phyloP scores from a whole-genome alignment of 1,140 invertebrate genomes.

The Asobara japonica region DNA sequence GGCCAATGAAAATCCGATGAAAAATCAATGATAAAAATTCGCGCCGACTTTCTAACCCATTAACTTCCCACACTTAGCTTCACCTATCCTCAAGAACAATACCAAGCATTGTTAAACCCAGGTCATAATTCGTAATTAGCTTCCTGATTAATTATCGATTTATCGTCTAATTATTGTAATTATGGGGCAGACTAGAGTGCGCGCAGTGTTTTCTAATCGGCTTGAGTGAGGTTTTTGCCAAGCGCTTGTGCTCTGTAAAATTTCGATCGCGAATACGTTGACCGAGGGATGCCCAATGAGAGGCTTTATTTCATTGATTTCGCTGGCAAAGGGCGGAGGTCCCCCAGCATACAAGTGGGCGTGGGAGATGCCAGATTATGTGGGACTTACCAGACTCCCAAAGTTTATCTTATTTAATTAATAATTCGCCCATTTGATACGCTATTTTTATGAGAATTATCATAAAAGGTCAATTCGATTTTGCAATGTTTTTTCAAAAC shows the following conservation, averaged over 20 bases:
- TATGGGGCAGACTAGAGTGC: constrained; percentile 45
- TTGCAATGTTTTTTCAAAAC: no score
- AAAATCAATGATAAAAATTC: not conserved
- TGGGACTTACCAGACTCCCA: not conserved
- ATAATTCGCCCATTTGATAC: no score
- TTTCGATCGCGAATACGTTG: not conserved
- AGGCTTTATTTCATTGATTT: constrained; percentile 5
- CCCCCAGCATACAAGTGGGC: not conserved
- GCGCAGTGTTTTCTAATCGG: constrained; percentile 44
- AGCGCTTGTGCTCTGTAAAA: not conserved
- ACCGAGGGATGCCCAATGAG: not conserved
- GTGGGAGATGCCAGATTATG: not conserved
- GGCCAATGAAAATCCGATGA: no score
- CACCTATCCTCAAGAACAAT: constrained; percentile 44
- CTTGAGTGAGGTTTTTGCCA: not conserved
- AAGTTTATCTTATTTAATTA: not conserved
- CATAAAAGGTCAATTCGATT: no score
- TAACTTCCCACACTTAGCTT: constrained; percentile 59
- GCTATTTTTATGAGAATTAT: no score
- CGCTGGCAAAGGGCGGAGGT: not conserved
- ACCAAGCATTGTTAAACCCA: constrained; percentile 53
- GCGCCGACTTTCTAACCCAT: constrained; percentile 55
- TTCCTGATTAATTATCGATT: constrained; percentile 64
- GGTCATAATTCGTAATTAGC: constrained; percentile 62
- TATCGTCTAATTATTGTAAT: constrained; percentile 62